A percentile compares a stretch with the other conserved stretches of the same genome.
Evolutionary conservation across 2,113 vertebrate species (phyloP).

Genomic region (Oreochromis niloticus): DNA sequence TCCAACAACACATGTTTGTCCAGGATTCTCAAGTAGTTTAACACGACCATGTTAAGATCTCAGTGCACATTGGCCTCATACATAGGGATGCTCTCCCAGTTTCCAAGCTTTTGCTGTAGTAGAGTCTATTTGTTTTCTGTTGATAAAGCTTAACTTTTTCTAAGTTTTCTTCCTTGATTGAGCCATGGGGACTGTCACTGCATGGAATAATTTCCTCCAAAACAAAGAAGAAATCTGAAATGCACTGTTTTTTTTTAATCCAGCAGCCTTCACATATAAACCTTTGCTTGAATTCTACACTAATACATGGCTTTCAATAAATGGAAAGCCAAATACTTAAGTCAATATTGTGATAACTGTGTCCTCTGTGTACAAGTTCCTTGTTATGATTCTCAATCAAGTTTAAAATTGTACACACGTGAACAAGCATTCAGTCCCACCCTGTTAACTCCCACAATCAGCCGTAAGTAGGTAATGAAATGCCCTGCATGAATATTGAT

Average conservation of each 20-base stretch:
- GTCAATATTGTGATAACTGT: background rate
- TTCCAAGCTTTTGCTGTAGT: background rate
- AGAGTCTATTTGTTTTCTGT: background rate
- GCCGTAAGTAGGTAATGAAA: slow-evolving; percentile 16
- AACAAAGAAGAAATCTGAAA: background rate
- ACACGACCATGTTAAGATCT: background rate
- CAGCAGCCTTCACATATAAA: background rate
- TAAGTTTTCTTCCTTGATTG: background rate
- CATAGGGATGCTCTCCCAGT: background rate
- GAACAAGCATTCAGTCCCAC: slow-evolving; percentile 22
- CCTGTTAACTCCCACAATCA: slow-evolving; percentile 24
- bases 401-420: slow-evolving; percentile 15
- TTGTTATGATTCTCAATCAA: slow-evolving; percentile 16
- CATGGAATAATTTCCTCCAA: background rate
- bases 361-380: background rate
- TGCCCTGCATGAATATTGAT: slow-evolving; percentile 26
- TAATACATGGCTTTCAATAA: background rate
- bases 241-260: background rate
- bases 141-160: background rate
- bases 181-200: background rate
- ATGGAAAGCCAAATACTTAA: background rate
- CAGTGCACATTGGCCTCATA: background rate
- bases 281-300: background rate
- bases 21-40: background rate
- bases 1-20: background rate